A percentile compares a stretch with the other conserved stretches of the same genome.
phyloP scores from a whole-genome alignment of 2,797 vertebrate genomes.

The Esox masquinongy region DNA sequence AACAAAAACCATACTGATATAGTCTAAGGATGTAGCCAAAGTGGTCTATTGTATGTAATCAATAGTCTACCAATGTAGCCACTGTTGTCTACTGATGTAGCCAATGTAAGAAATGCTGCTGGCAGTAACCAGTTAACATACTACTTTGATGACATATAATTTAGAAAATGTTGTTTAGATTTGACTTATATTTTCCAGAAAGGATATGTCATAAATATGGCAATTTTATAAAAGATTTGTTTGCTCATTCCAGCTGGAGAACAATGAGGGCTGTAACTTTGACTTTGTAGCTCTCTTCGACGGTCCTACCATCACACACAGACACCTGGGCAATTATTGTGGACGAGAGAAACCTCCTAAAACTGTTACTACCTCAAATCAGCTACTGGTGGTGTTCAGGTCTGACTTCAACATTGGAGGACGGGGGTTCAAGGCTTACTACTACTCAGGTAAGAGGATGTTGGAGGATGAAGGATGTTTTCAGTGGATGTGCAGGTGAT shows the following conservation, averaged over 20 bases:
- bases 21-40: background rate
- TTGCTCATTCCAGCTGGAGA: conserved; percentile 80
- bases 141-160: too few species aligned
- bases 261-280: conserved; percentile 87
- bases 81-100: too few species aligned
- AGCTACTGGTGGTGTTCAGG: conserved; percentile 90
- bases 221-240: background rate
- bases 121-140: too few species aligned
- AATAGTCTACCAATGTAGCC: too few species aligned
- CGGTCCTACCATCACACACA: conserved; percentile 76
- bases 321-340: conserved; percentile 83
- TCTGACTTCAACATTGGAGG: conserved; percentile 97
- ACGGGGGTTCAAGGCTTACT: conserved; percentile 92
- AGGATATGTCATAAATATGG: background rate
- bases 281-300: conserved; percentile 92
- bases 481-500: background rate
- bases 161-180: too few species aligned
- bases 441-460: conserved; percentile 90
- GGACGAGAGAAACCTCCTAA: conserved; percentile 80
- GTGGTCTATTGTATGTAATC: too few species aligned
- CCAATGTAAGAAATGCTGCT: too few species aligned
- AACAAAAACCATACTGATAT: background rate
- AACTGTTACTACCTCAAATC: conserved; percentile 78
- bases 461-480: background rate
- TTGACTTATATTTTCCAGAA: too few species aligned